These are phyloP conservation scores for Mesocricetus auratus DNA, from an alignment of 2,113 vertebrate species.

Conservation along the genomic window DNA sequence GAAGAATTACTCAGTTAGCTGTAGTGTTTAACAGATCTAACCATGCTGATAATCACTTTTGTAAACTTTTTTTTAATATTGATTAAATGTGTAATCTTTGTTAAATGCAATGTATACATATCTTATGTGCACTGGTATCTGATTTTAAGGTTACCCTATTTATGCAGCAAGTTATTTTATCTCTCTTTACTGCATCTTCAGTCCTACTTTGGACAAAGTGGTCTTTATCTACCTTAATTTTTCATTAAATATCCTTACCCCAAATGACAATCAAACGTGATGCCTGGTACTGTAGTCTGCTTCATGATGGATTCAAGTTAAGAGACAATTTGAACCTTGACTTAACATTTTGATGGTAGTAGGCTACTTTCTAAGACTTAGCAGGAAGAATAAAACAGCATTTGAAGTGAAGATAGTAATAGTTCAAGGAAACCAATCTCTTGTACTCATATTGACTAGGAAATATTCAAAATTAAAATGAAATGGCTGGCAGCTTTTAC, in stretches of 20 bases:
- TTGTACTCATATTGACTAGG: slow-evolving; percentile 1
- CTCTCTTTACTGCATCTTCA: background rate
- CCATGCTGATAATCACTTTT: slow-evolving; percentile 41
- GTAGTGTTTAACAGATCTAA: slow-evolving; percentile 57
- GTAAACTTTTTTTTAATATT: slow-evolving; percentile 50
- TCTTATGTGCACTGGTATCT: background rate
- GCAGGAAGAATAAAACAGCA: background rate
- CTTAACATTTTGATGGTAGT: slow-evolving; percentile 53
- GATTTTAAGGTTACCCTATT: background rate
- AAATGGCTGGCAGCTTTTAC: background rate
- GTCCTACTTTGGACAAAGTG: slow-evolving; percentile 42
- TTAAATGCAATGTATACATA: background rate
- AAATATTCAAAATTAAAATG: slow-evolving; percentile 16
- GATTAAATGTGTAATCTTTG: slow-evolving; percentile 32
- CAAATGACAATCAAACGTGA: slow-evolving; percentile 62
- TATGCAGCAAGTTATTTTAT: slow-evolving; percentile 48
- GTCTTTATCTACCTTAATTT: slow-evolving; percentile 52
- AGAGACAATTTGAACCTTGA: slow-evolving; percentile 60
- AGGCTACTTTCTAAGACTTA: background rate
- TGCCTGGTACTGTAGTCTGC: slow-evolving; percentile 7
- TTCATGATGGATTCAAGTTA: slow-evolving; percentile 1
- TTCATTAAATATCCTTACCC: slow-evolving; percentile 8
- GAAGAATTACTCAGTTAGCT: slow-evolving; percentile 58
- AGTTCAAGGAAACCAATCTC: background rate
- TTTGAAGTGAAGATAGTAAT: background rate